Evolutionary conservation across 2,797 vertebrate species (phyloP).

Genomic region (Trematomus bernacchii): DNA sequence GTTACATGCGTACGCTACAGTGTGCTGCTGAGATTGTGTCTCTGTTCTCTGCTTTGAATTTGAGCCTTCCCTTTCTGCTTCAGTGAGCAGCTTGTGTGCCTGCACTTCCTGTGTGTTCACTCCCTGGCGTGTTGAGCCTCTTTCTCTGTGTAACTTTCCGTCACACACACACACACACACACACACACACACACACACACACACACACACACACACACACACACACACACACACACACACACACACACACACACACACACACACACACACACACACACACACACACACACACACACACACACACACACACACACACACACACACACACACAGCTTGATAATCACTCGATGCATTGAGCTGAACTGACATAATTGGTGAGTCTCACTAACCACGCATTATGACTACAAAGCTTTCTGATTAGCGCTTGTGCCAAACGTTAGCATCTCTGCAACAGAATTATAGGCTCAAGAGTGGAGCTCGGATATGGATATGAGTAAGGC

Average conservation of each 20-base stretch:
- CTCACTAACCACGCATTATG: conserved; percentile 66
- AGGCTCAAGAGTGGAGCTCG: conserved; percentile 18
- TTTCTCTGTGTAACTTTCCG: conserved; percentile 24
- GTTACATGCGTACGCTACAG: conserved; percentile 1
- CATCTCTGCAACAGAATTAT: conserved; percentile 33
- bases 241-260: conserved; percentile 4
- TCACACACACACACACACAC: conserved; percentile 14
- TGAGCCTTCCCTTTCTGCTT: conserved; percentile 30
- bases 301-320: conserved; percentile 23
- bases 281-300: conserved; percentile 20
- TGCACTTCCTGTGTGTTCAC: conserved; percentile 38
- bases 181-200: conserved; percentile 6
- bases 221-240: conserved; percentile 19
- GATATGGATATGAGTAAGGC: conserved; percentile 35
- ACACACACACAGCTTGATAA: conserved; percentile 46
- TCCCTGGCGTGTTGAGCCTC: conserved; percentile 33
- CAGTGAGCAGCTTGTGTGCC: conserved; percentile 28
- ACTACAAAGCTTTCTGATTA: conserved; percentile 70
- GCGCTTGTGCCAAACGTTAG: conserved; percentile 37
- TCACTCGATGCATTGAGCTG: conserved; percentile 58
- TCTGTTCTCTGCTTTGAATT: conserved; percentile 32
- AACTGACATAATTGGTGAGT: conserved; percentile 66
- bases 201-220: conserved; percentile 12
- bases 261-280: conserved; percentile 16
- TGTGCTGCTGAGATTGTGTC: conserved; percentile 1